A percentile compares a stretch with the other conserved stretches of the same genome.
Conservation (phyloP, 2,888 invertebrate species). For the Cremastinae sp. region DNA sequence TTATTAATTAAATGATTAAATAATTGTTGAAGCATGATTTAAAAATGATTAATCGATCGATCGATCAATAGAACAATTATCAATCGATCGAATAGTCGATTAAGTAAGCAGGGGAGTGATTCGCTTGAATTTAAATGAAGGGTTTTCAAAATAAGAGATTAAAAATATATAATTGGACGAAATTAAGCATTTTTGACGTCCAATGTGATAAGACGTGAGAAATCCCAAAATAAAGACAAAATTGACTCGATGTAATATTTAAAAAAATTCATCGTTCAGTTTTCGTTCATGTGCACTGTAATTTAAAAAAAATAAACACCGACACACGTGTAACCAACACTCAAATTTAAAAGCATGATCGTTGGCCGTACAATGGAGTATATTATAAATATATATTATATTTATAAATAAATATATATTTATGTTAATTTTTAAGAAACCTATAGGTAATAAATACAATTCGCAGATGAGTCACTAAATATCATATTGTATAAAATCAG, state of each 20-base stretch:
- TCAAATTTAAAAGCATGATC: constrained; percentile 77
- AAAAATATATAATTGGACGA: too few relatives aligned
- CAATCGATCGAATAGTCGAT: constrained; percentile 32
- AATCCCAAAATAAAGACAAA: constrained; percentile 7
- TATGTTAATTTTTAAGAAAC: constrained; percentile 73
- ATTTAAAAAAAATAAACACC: constrained; percentile 37
- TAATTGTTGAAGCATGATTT: too few relatives aligned
- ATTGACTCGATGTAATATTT: constrained; percentile 5
- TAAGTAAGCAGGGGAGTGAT: constrained; percentile 53
- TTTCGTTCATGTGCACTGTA: constrained; percentile 49
- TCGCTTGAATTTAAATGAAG: constrained; percentile 50
- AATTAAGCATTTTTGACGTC: constrained; percentile 13
- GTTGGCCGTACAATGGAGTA: constrained; percentile 80
- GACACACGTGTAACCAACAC: constrained; percentile 69
- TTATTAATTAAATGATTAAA: too few relatives aligned
- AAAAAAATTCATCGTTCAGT: constrained; percentile 53
- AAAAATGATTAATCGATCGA: too few relatives aligned
- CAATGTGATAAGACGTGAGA: constrained; percentile 22
- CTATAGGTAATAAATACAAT: constrained; percentile 67
- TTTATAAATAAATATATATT: constrained; percentile 71
- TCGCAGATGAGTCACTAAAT: constrained; percentile 41
- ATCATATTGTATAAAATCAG: constrained; percentile 64
- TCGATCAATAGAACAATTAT: constrained; percentile 25
- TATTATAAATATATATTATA: constrained; percentile 70
- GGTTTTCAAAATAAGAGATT: constrained; percentile 1